A percentile compares a stretch with the other conserved stretches of the same genome.
Conservation (phyloP, 2,113 vertebrate species). For the Castor canadensis region DNA sequence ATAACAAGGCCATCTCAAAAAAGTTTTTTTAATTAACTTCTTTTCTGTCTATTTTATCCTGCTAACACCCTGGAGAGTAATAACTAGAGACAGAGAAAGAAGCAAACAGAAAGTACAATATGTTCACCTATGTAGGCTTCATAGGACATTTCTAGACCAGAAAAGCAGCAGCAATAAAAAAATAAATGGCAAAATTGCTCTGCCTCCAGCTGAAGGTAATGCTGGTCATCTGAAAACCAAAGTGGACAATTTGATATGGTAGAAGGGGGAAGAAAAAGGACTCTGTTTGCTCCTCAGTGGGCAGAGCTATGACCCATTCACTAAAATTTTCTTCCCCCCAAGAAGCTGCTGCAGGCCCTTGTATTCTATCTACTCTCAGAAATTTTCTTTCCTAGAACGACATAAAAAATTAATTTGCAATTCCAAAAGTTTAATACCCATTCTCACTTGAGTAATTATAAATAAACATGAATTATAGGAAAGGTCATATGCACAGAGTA, state of each 20-base stretch:
- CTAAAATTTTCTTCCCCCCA: background rate
- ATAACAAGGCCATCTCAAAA: no score
- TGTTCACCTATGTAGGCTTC: background rate
- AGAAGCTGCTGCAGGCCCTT: background rate
- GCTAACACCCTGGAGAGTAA: background rate
- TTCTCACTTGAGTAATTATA: slow-evolving; percentile 40
- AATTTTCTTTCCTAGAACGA: background rate
- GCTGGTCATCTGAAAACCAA: background rate
- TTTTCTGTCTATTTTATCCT: background rate
- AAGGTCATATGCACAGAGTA: slow-evolving; percentile 13
- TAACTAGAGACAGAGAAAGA: background rate
- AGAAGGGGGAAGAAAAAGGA: background rate
- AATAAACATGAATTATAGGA: slow-evolving; percentile 25
- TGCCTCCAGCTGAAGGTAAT: background rate
- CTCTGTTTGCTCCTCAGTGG: background rate
- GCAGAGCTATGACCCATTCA: background rate
- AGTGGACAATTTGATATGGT: background rate
- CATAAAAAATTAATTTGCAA: background rate
- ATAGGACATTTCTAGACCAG: background rate
- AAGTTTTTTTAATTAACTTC: no score
- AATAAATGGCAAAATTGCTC: background rate
- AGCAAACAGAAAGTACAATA: background rate
- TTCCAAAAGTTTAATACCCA: slow-evolving; percentile 19
- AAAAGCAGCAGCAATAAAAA: background rate
- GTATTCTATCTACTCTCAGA: background rate